phyloP scores from a whole-genome alignment of 2,113 vertebrate species.

The Bujurquina vittata region DNA sequence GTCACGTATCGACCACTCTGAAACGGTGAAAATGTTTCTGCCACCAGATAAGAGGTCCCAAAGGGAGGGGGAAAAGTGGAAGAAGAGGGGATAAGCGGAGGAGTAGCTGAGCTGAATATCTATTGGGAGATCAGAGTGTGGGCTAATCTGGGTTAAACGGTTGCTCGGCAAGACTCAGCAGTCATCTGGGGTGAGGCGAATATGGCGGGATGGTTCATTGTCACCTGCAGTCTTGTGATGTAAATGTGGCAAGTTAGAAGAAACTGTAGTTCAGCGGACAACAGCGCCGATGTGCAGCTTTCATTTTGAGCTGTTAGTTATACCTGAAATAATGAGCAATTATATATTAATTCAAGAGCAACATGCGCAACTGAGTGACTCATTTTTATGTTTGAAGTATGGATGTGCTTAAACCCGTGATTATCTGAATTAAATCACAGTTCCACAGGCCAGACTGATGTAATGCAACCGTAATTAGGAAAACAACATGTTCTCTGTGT shows the following conservation, averaged over 20 bases:
- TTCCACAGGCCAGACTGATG: neutral
- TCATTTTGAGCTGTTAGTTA: neutral
- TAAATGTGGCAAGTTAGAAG: neutral
- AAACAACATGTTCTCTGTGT: neutral
- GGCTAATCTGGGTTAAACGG: constrained; percentile 72
- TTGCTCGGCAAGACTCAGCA: constrained; percentile 49
- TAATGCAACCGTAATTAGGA: neutral
- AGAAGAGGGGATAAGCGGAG: constrained; percentile 47
- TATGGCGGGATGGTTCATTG: constrained; percentile 9
- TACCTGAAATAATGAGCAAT: neutral
- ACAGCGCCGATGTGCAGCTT: neutral
- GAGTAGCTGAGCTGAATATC: constrained; percentile 70
- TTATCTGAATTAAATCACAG: neutral
- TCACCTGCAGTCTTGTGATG: constrained; percentile 22
- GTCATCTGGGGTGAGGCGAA: constrained; percentile 24
- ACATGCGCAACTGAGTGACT: neutral
- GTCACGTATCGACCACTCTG: constrained; percentile 35
- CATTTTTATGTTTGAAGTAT: neutral
- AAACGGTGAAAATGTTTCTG: constrained; percentile 48
- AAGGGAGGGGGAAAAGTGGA: constrained; percentile 27
- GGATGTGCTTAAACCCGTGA: neutral
- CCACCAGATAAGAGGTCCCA: constrained; percentile 55
- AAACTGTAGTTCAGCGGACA: neutral
- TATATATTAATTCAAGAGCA: neutral
- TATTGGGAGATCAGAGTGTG: constrained; percentile 63